Conservation (phyloP, 2,797 vertebrate genomes). For the Pseudochirops corinnae region DNA sequence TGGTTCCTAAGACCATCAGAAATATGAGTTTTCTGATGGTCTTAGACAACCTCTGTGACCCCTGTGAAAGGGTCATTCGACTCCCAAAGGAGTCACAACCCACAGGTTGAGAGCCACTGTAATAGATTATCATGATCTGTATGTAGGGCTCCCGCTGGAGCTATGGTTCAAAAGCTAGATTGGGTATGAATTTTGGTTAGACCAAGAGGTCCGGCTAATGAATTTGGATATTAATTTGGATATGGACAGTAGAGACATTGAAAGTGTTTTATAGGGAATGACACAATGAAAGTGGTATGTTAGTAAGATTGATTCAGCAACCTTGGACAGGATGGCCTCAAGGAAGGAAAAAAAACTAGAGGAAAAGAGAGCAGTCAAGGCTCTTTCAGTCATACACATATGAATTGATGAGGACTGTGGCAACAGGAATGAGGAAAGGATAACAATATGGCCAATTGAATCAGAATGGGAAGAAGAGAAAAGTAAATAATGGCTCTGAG, state of each 20-base stretch:
- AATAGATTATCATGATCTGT: not conserved
- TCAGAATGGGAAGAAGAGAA: not conserved
- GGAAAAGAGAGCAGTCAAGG: not conserved
- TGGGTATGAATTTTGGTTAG: not conserved
- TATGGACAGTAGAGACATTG: not conserved
- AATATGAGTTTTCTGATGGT: too few relatives aligned
- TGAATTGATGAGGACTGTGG: not conserved
- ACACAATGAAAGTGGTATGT: not conserved
- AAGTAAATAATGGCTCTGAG: not conserved
- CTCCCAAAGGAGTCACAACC: too few relatives aligned
- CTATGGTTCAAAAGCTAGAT: not conserved
- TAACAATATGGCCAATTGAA: not conserved
- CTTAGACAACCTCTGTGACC: too few relatives aligned
- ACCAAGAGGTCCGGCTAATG: not conserved
- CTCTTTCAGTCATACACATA: not conserved
- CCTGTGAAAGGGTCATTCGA: too few relatives aligned
- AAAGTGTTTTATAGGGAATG: not conserved
- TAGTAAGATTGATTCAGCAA: not conserved
- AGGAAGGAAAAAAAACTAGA: not conserved
- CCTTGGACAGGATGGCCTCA: not conserved
- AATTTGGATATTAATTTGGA: not conserved
- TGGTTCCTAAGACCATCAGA: too few relatives aligned
- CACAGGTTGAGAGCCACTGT: too few relatives aligned
- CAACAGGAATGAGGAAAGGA: not conserved
- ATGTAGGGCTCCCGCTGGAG: not conserved